Evolutionary conservation across 2,888 invertebrate species (phyloP).

Genomic region (Caenorhabditis wallacei): DNA sequence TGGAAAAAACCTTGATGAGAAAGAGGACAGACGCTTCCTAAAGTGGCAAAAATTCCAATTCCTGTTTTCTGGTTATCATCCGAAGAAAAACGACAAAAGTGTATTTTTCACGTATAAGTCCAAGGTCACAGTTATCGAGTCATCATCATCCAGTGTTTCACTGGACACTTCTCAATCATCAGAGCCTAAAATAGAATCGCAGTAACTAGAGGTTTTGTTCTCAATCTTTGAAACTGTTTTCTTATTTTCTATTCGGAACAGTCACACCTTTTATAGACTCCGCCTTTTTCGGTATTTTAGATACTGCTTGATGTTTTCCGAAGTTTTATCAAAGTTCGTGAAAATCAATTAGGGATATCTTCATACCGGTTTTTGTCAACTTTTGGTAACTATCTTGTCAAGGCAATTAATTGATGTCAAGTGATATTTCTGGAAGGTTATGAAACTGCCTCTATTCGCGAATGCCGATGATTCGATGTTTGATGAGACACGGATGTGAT

Average conservation of each 20-base stretch:
- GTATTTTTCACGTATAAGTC: constrained; percentile 44
- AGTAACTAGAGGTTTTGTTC: neutral
- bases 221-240: neutral
- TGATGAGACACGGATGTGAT: constrained; percentile 28
- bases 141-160: constrained; percentile 34
- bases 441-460: neutral
- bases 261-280: constrained; percentile 21
- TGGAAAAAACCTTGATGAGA: constrained; percentile 50
- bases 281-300: neutral
- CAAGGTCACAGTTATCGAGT: constrained; percentile 56
- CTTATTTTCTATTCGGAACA: neutral
- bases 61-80: constrained; percentile 65
- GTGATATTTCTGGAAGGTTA: constrained; percentile 23
- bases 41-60: constrained; percentile 49
- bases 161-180: neutral
- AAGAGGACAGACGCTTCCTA: constrained; percentile 37
- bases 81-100: constrained; percentile 20
- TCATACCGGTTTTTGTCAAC: constrained; percentile 40
- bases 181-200: neutral
- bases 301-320: constrained; percentile 11
- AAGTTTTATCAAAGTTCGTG: constrained; percentile 33
- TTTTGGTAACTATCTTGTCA: constrained; percentile 35
- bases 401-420: constrained; percentile 12
- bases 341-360: constrained; percentile 47
- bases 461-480: neutral